Base-by-base conservation (phyloP, 2,888 invertebrate genomes). In the Lathronympha strigana region DNA sequence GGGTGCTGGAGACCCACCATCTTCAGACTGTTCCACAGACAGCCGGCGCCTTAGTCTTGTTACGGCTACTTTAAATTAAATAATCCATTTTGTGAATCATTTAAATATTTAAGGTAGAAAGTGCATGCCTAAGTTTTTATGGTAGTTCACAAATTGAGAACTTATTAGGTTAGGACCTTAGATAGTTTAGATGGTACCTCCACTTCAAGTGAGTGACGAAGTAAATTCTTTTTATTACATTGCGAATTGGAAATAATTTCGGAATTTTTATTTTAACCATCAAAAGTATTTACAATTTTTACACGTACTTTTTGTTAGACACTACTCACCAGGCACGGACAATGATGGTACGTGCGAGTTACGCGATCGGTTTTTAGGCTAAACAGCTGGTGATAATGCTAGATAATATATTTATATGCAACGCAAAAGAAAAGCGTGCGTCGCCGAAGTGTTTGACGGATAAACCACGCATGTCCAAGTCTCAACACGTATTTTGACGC, bases 1-100 rank as follows among this genome's bases (percentile, higher is more conserved):
- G 2, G 90, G 28, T 9, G 28, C 45, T 0, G 57, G 88, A 17
- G 86, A 84, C 45, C 83, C 84, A 2, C 77, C 79, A 61, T 88
- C 89, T 23, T 91, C 91, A 68, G 81, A 68, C 38, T 76, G 75
- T 51, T 91, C 90, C n/a, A 86, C 77, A 57, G 90, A 89, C 36
- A 90, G 71, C 63, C 86, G 83, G 50, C 86, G 77, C 54, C 91
- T 81, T 45, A 87, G 73, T 38, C 89, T 76, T 38, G 89, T 88
- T 13, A 86, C 83, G 68, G 84, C 36, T 17, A 13, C 31, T 43
- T 4, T 13, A 43, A 21, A 38, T 38, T 15, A 2, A 36, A 4
- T 8, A 15, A 38, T 38, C n/a, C 15, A 2, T 4, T 38, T 15
- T 38, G 9, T 33, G 31, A 33, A 1, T 33, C 2, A 33, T 3